Base-by-base conservation (phyloP, 2,888 invertebrate genomes). In the Sialis lutaria region DNA sequence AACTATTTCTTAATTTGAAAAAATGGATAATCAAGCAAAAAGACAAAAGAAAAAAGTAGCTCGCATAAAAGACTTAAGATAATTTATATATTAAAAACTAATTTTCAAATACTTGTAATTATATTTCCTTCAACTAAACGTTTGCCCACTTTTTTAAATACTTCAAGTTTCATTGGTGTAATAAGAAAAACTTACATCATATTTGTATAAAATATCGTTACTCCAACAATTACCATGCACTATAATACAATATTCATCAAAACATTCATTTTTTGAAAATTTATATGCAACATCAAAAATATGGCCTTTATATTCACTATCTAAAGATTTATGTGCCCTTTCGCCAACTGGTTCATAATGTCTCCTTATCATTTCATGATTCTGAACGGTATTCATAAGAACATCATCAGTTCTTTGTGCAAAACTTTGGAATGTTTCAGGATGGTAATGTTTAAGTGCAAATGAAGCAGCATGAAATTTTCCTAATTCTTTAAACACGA, bases 171-270 rank as follows among this genome's bases (percentile, higher is more conserved):
- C n/a, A n/a, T n/a, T n/a, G n/a, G n/a, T n/a, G n/a, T n/a, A n/a
- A n/a, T n/a, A n/a, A n/a, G n/a, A n/a, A n/a, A n/a, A 30, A 50
- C 54, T 52, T 52, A 59, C 60, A 39, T 52, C 47, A 49, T 59
- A 57, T 49, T 55, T 53, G 48, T 58, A 60, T 55, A 60, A 54
- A 54, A 60, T 57, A 44, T 60, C 60, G 44, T 60, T 60, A 41
- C 52, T 57, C 60, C 60, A 60, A 47, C 58, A 57, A 50, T 60
- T 59, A 5, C 59, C 58, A 52, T 60, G 59, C 2, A 53, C 41
- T 32, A 59, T 50, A 6, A 56, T 55, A n/a, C 44, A 40, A 42
- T 45, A 48, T 37, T 51, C 39, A 33, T 48, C 49, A 32, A 42
- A 39, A 6, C n/a, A 13, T 3, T 8, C 10, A 8, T 10, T 10